Percentiles rank a stretch among this genome's conserved stretches.
Evolutionary conservation across 2,113 vertebrate genomes (phyloP).

Genomic region (Entomyzon cyanotis): DNA sequence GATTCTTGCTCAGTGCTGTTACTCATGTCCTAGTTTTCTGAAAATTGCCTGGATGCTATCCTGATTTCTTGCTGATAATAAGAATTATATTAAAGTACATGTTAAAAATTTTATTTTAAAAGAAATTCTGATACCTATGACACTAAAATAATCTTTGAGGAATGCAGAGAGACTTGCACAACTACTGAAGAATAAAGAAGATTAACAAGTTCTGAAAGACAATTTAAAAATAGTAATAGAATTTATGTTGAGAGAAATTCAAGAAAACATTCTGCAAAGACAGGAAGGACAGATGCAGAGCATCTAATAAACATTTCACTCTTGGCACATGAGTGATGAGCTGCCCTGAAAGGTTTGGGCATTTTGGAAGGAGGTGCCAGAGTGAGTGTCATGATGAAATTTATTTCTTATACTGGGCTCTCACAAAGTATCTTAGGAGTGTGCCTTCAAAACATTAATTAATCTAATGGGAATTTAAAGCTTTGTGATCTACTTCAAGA

Average conservation of each 20-base stretch:
- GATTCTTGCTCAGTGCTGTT: neutral
- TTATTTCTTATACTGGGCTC: neutral
- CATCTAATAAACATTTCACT: neutral
- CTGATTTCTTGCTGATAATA: neutral
- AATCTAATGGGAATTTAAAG: conserved; percentile 19
- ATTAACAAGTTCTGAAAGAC: neutral
- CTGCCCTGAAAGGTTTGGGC: neutral
- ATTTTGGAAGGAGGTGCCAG: neutral
- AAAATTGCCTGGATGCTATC: neutral
- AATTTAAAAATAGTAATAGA: neutral
- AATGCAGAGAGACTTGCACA: neutral
- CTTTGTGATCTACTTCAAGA: neutral
- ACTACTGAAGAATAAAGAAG: neutral
- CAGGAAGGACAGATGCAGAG: neutral
- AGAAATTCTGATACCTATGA: neutral
- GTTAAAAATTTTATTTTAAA: neutral
- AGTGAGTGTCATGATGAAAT: neutral
- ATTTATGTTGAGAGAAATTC: neutral
- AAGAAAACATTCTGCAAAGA: neutral
- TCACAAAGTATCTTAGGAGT: neutral
- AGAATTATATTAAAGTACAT: neutral
- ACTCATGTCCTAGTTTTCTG: neutral
- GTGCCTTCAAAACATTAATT: neutral
- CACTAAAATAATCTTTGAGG: neutral
- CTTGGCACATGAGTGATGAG: neutral